Evolutionary conservation across 2,797 vertebrate genomes (phyloP), one percentile per base, ranked within the genome.

Genomic region (Sardinella longiceps): DNA sequence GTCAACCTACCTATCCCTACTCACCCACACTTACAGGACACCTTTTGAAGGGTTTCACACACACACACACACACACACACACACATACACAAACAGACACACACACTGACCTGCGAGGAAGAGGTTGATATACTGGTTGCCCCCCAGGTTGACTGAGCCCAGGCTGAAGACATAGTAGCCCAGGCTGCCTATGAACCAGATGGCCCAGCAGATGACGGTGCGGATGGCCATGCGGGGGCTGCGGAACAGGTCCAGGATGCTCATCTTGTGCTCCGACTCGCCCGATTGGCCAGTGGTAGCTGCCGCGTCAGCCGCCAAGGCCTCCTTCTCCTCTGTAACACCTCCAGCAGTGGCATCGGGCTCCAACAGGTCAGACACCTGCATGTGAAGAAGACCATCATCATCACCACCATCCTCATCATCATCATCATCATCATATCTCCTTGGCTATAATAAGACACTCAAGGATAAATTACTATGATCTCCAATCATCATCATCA

Each of bases 91-190:
- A 39, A 25, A 28, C 48, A 60, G 56, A 86, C 89, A 60, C 81
- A 90, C 39, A 86, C 66, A 86, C 93, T 92, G 94, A 98, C 97
- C 97, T 91, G 95, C 95, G 15, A 99, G 93, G 91, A 98, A 98
- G 87, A 99, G 95, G 91, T 98, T 98, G 87, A 99, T 84, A 85
- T 97, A 98, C 91, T 97, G 96, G 91, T 96, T 97, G 90, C 97
- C 97, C 89, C 96, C 97, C 5, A 97, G 93, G 91, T 93, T 96
- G 90, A 98, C 95, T 39, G 97, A 97, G 87, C 96, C 96, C 90
- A 98, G 91, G 87, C 97, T 97, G 91, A 98, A 97, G 56, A 96
- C 95, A 1, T 98, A 98, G 93, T 98, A 98, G 48, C 98, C 98
- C 88, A 99, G 94, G 88, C 97, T 97, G 86, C 95, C 96, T 0